Percentiles rank a stretch among this genome's conserved stretches.
Evolutionary conservation across 2,888 invertebrate genomes (phyloP).

Genomic region (Diarsia rubi): DNA sequence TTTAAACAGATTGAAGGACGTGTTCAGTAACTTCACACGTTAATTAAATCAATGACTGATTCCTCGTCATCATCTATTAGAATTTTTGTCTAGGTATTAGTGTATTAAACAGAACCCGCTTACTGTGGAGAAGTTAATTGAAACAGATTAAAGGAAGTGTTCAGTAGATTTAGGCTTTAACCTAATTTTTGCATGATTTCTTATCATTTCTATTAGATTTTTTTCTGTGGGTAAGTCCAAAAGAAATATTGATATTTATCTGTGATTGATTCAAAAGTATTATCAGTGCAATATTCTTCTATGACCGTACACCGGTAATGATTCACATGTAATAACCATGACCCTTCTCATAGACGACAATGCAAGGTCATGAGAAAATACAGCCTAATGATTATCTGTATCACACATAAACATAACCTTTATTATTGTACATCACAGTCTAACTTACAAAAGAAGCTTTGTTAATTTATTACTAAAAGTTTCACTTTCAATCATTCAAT

Average conservation of each 20-base stretch:
- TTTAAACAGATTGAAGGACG: too few relatives aligned
- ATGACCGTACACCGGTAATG: background rate
- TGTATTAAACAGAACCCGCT: too few relatives aligned
- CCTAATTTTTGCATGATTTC: background rate
- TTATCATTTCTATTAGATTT: background rate
- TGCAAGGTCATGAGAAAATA: constrained; percentile 13
- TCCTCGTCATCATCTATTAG: background rate
- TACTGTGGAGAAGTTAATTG: background rate
- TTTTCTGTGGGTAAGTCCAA: too few relatives aligned
- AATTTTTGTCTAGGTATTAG: background rate
- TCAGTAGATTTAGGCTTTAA: background rate
- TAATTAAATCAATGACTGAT: background rate
- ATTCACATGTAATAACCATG: background rate
- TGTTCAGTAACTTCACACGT: background rate
- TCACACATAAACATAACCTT: background rate
- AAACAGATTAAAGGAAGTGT: background rate
- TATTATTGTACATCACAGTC: background rate
- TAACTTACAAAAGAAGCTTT: background rate
- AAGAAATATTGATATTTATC: too few relatives aligned
- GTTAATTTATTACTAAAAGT: background rate
- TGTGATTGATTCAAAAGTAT: too few relatives aligned
- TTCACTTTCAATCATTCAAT: background rate
- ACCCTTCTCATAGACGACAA: background rate
- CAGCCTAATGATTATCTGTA: background rate
- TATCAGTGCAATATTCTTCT: background rate